Evolutionary conservation across 1,140 invertebrate genomes (phyloP).

Genomic region (Rhagoletis pomonella): DNA sequence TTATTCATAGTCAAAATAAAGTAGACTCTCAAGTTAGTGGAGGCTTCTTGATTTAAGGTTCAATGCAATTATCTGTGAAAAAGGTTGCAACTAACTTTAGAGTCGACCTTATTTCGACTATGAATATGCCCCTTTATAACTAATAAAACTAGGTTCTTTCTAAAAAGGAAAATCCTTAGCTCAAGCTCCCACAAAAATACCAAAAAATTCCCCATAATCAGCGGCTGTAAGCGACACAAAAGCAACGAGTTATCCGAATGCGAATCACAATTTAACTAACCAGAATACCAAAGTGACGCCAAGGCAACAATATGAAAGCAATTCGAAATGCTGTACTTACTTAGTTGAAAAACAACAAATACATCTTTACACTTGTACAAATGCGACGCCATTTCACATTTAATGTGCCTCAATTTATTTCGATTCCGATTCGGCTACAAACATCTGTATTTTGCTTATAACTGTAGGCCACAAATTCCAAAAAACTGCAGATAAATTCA

Average conservation of each 20-base stretch:
- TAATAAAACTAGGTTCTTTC: too few species aligned
- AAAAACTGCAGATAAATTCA: constrained; percentile 35
- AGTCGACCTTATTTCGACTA: too few species aligned
- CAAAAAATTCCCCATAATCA: neutral
- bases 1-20: too few species aligned
- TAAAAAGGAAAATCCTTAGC: too few species aligned
- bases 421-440: neutral
- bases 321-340: neutral
- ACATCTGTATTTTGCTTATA: neutral
- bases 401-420: constrained; percentile 49
- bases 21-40: too few species aligned
- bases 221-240: neutral
- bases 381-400: constrained; percentile 34
- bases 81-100: too few species aligned
- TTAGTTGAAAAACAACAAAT: too few species aligned
- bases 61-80: too few species aligned
- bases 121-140: too few species aligned
- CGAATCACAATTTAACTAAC: neutral
- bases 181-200: neutral
- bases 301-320: neutral
- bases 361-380: too few species aligned
- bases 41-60: too few species aligned
- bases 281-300: constrained; percentile 8
- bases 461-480: neutral
- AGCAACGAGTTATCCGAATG: neutral